Percentiles rank a stretch among this genome's conserved stretches.
phyloP scores from a whole-genome alignment of 2,113 vertebrate species.

The Gallinago paraguaiae region DNA sequence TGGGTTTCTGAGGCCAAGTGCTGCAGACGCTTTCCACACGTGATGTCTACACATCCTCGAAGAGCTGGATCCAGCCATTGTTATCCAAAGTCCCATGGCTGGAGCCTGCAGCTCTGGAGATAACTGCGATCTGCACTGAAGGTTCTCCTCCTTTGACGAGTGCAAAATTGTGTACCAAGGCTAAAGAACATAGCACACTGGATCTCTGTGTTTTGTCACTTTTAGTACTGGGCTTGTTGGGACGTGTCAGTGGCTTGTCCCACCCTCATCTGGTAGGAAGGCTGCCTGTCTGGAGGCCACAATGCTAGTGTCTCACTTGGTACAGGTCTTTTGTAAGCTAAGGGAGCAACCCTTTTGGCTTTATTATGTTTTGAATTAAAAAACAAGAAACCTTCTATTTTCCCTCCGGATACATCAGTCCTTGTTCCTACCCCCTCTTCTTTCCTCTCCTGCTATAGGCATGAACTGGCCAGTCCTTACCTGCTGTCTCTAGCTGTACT shows the following conservation, averaged over 20 bases:
- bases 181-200: accelerated
- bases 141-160: neutral
- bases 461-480: neutral
- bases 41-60: neutral
- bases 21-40: neutral
- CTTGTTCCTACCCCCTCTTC: neutral
- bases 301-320: neutral
- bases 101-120: neutral
- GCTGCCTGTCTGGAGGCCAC: neutral
- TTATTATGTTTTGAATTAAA: neutral
- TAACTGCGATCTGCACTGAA: neutral
- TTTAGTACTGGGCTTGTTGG: neutral
- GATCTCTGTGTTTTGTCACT: neutral
- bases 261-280: neutral
- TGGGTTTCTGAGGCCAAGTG: neutral
- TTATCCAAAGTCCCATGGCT: neutral
- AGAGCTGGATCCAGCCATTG: neutral
- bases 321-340: neutral
- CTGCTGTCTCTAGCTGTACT: neutral
- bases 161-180: neutral
- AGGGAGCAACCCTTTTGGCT: neutral
- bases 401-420: neutral
- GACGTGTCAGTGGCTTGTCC: accelerated
- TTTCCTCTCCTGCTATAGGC: neutral
- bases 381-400: neutral